These are phyloP conservation scores for Caerostris extrusa DNA, from an alignment of 1,140 invertebrate species.

Conservation along the genomic window DNA sequence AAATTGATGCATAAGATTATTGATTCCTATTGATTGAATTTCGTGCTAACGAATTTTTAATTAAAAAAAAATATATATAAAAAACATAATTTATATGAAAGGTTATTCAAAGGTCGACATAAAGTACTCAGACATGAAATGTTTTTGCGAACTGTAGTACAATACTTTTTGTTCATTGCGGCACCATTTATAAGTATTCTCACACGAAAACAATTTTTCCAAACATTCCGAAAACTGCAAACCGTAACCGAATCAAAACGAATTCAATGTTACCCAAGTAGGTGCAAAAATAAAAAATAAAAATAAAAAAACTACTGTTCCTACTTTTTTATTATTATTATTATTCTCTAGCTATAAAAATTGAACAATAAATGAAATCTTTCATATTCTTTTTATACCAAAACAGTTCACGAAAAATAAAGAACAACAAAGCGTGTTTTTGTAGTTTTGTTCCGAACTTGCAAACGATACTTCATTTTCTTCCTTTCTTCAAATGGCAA, in stretches of 20 bases:
- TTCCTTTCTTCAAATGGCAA: not conserved
- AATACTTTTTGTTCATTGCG: no score
- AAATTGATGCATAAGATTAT: no score
- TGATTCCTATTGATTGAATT: no score
- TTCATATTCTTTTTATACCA: not conserved
- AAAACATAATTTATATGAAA: no score
- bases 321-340: not conserved
- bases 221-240: no score
- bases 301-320: not conserved
- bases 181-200: not conserved
- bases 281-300: not conserved
- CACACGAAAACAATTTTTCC: no score
- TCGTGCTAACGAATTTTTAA: no score
- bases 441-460: not conserved
- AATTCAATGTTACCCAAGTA: not conserved
- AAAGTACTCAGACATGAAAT: no score
- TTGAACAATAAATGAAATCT: not conserved
- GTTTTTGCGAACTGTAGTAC: no score
- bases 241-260: not conserved
- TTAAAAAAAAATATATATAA: no score
- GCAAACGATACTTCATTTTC: constrained; percentile 30
- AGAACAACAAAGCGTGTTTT: constrained; percentile 16
- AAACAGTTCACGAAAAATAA: not conserved
- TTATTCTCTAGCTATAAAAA: not conserved
- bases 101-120: no score